phyloP scores from a whole-genome alignment of 2,113 vertebrate species.

The Etheostoma spectabile region DNA sequence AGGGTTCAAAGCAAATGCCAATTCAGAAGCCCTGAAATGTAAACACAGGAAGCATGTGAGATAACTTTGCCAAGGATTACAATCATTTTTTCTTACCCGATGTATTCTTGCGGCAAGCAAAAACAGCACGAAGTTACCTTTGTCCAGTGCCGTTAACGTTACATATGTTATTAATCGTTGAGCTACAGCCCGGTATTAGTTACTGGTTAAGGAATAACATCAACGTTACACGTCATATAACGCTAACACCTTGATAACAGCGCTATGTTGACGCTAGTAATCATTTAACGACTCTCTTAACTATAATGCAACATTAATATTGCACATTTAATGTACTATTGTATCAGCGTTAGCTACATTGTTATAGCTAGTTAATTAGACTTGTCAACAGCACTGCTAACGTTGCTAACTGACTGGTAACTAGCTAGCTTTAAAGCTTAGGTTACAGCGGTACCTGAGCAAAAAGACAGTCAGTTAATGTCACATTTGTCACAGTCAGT shows the following conservation, averaged over 20 bases:
- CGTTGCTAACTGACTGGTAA: slow-evolving; percentile 40
- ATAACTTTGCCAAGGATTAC: not conserved
- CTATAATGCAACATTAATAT: no score
- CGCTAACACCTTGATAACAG: not conserved
- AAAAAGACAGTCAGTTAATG: not conserved
- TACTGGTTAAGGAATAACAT: not conserved
- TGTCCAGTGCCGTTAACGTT: not conserved
- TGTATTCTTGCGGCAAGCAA: not conserved
- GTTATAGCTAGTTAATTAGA: not conserved
- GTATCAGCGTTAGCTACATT: not conserved
- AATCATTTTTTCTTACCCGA: not conserved
- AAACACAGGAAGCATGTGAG: slow-evolving; percentile 8
- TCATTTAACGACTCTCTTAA: not conserved
- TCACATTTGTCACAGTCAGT: not conserved
- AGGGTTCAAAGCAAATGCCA: slow-evolving; percentile 91
- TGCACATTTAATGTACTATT: not conserved
- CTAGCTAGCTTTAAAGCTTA: not conserved
- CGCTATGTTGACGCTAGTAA: accelerated
- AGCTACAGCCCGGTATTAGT: not conserved
- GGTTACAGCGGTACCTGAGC: not conserved
- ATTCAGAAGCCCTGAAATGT: slow-evolving; percentile 90
- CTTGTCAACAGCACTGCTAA: slow-evolving; percentile 46
- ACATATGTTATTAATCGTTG: not conserved
- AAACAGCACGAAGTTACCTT: not conserved
- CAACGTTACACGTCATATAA: not conserved